These are phyloP conservation scores for Euwallacea fornicatus DNA, from an alignment of 1,140 invertebrate genomes.

Conservation along the genomic window DNA sequence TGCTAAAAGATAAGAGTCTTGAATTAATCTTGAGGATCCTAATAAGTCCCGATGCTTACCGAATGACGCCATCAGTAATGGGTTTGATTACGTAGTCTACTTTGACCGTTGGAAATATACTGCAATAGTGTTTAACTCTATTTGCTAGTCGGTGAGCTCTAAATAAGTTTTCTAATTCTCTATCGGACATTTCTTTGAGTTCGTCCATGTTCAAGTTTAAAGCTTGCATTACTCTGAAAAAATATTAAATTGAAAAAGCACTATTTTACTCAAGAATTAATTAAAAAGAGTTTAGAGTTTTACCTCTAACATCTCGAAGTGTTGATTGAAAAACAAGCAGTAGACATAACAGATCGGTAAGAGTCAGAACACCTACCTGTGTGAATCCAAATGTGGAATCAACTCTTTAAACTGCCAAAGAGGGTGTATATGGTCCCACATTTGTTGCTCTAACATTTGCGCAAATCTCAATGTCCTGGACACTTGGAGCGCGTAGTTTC, in stretches of 20 bases:
- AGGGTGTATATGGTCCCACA: conserved; percentile 87
- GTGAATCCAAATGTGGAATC: conserved; percentile 47
- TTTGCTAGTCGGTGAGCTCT: conserved; percentile 75
- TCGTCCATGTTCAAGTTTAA: conserved; percentile 70
- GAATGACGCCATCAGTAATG: conserved; percentile 88
- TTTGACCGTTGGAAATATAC: conserved; percentile 88
- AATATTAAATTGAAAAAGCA: not conserved
- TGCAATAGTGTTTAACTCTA: conserved; percentile 80
- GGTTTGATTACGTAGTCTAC: conserved; percentile 88
- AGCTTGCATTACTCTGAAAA: conserved; percentile 52
- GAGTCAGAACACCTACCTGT: conserved; percentile 54
- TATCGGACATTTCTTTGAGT: conserved; percentile 82
- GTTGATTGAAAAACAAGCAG: not conserved
- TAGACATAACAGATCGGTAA: not conserved
- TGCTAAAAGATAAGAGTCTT: conserved; percentile 55
- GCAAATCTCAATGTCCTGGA: conserved; percentile 77
- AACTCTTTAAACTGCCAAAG: conserved; percentile 84
- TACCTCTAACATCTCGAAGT: not conserved
- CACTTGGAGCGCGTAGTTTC: conserved; percentile 88
- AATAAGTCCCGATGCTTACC: conserved; percentile 12
- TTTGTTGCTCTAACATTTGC: conserved; percentile 87
- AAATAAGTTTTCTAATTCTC: conserved; percentile 81
- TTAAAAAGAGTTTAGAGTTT: not conserved
- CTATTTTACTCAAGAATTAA: not conserved
- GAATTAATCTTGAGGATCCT: not conserved